Conservation (phyloP, 23 tunicate species). For the Trididemnum nubilum region DNA sequence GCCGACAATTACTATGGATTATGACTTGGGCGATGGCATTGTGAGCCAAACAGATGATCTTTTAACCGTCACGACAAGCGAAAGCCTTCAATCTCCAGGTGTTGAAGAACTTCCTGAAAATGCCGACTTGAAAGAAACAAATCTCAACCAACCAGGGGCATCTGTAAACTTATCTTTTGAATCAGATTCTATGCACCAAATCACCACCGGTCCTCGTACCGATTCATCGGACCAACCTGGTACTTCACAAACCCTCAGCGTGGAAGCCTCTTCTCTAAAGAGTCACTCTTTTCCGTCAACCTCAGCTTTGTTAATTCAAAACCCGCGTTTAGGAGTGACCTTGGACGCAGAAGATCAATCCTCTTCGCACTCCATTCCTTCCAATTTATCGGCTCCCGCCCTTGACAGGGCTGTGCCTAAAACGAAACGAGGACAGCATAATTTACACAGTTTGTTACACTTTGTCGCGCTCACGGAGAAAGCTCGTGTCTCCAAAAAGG, state of each 20-base stretch:
- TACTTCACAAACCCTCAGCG: background rate
- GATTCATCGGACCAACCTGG: background rate
- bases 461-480: constrained; percentile 37
- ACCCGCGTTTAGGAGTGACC: background rate
- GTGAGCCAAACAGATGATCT: background rate
- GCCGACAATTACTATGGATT: too few relatives aligned
- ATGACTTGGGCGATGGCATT: background rate
- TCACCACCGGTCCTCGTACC: background rate
- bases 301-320: background rate
- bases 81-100: background rate
- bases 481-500: background rate
- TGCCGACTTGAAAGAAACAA: background rate
- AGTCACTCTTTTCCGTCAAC: background rate
- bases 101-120: background rate
- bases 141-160: background rate
- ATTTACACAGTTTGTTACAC: constrained; percentile 18
- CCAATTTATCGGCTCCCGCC: background rate
- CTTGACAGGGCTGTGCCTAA: background rate
- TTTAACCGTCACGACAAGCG: constrained; percentile 6
- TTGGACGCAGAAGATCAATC: background rate
- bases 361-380: background rate
- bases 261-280: background rate
- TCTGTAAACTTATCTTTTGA: too few relatives aligned
- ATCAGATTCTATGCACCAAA: background rate
- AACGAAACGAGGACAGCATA: constrained; percentile 29